A percentile compares a stretch with the other conserved stretches of the same genome.
phyloP scores from a whole-genome alignment of 2,888 invertebrate genomes.

The Melanchra persicariae region DNA sequence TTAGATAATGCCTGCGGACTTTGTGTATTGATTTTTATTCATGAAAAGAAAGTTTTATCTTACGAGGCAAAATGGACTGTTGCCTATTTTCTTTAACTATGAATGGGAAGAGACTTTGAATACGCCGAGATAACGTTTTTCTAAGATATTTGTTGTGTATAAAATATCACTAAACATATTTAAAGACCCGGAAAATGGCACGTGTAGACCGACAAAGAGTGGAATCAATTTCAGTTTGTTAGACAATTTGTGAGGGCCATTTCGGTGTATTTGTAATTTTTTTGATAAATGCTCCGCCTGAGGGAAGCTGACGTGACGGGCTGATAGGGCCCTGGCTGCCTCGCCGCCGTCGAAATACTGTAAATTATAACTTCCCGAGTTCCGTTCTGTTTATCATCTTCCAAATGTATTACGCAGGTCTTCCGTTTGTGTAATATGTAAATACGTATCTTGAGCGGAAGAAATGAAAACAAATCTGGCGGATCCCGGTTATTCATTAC shows the following conservation, averaged over 20 bases:
- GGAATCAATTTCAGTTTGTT: conserved; percentile 43
- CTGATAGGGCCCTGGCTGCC: conserved; percentile 68
- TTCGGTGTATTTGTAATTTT: conserved; percentile 66
- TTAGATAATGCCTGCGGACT: conserved; percentile 53
- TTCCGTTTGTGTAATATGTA: conserved; percentile 83
- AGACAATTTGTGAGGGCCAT: conserved; percentile 42
- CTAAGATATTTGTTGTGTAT: not conserved
- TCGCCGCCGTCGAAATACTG: conserved; percentile 68
- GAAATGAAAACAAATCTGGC: conserved; percentile 80
- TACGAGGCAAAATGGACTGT: conserved; percentile 30
- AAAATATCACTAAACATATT: conserved; percentile 15
- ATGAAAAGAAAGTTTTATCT: conserved; percentile 52
- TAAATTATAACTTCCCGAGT: conserved; percentile 82
- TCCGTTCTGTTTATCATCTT: conserved; percentile 84
- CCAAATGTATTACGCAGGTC: conserved; percentile 82
- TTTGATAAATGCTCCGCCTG: conserved; percentile 75
- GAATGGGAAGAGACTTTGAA: conserved; percentile 32
- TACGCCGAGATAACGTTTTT: conserved; percentile 23
- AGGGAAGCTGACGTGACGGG: conserved; percentile 71
- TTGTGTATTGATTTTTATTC: conserved; percentile 55
- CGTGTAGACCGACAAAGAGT: conserved; percentile 9
- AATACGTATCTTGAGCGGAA: conserved; percentile 80
- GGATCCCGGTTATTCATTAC: conserved; percentile 72
- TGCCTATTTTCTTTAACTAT: conserved; percentile 46
- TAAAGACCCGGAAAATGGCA: not conserved